Base-by-base conservation (phyloP, 2,888 invertebrate species). In the Drepana falcataria region DNA sequence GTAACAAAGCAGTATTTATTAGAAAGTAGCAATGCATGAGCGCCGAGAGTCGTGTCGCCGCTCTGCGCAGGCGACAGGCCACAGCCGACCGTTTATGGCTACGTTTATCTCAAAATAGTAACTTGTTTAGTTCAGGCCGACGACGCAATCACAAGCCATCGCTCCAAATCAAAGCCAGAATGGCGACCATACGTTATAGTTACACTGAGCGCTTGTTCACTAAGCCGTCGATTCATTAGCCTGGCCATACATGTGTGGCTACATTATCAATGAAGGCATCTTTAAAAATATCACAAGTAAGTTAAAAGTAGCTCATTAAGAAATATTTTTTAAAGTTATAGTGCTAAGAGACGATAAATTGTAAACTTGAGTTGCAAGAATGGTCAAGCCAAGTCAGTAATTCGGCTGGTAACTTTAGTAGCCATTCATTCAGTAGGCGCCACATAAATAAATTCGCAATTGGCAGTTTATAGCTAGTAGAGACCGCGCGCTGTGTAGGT, bases 81-180 rank as follows among this genome's bases (percentile, higher is more conserved):
- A 71, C 78, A 67, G 73, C 71, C 75, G 65, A 66, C 83, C 87
- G 81, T 87, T 88, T 91, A 90, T 85, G 90, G 89, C 75, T 69
- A 76, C 81, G 82, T 84, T 87, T 88, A 89, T 87, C 87, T 89
- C 85, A 81, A 89, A 88, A 90, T 87, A 91, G 88, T 81, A 85
- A 86, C 87, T 84, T 83, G 90, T 88, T 88, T 85, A 83, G 85
- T 81, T 83, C 85, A 83, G 76, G 78, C 73, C 76, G 72, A 69
- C 81, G 75, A 81, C 83, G 85, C 83, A 87, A 85, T 86, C 83
- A 80, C 77, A 83, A 79, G 77, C 79, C 82, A 84, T 84, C 79
- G 79, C 73, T 79, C 79, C 77, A 83, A 85, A 85, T 85, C 81
- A 84, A 81, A 79, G 72, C 70, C 63, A 75, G 78, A 81, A 79